Evolutionary conservation across 1,140 invertebrate genomes (phyloP).

Genomic region (Thaumatotibia leucotreta): DNA sequence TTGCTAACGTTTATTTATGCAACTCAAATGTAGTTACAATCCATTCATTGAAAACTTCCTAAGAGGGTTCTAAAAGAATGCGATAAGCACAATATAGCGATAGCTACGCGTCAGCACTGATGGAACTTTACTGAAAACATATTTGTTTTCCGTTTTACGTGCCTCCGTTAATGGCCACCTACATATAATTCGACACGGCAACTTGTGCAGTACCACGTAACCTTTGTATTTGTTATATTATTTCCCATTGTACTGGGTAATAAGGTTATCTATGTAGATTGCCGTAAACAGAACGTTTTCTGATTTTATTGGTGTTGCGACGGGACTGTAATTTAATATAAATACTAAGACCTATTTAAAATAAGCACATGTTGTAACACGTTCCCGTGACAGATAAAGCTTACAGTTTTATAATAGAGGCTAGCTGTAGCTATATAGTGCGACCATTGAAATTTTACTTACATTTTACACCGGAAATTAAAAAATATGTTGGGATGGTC

Average conservation of each 20-base stretch:
- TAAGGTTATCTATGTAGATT: not conserved
- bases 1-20: too few relatives aligned
- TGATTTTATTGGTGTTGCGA: not conserved
- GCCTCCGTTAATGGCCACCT: not conserved
- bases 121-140: not conserved
- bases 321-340: not conserved
- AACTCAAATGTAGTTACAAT: too few relatives aligned
- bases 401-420: too few relatives aligned
- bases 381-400: too few relatives aligned
- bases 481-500: too few relatives aligned
- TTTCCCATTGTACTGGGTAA: not conserved
- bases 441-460: too few relatives aligned
- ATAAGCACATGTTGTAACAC: too few relatives aligned
- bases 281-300: not conserved
- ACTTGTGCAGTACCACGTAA: not conserved
- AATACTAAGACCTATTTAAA: too few relatives aligned
- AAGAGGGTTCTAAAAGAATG: too few relatives aligned
- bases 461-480: too few relatives aligned
- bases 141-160: not conserved
- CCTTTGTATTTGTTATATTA: not conserved
- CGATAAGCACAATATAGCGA: not conserved
- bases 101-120: not conserved
- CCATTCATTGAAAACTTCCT: too few relatives aligned
- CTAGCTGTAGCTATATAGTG: too few relatives aligned
- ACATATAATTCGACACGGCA: not conserved